A percentile compares a stretch with the other conserved stretches of the same genome.
phyloP scores from a whole-genome alignment of 2,888 invertebrate species.

The Hirtodrosophila confusa region DNA sequence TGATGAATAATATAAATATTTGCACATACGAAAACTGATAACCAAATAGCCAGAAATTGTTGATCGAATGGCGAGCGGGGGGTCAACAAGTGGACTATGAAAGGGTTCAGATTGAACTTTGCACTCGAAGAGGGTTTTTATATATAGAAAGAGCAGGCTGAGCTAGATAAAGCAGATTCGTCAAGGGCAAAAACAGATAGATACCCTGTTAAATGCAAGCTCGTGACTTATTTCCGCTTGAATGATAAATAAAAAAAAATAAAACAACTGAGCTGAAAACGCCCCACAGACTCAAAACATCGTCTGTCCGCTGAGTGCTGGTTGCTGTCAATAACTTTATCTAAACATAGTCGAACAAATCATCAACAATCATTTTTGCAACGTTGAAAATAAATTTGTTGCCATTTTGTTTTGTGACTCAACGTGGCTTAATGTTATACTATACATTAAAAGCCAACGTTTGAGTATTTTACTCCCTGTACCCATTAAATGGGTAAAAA shows the following conservation, averaged over 20 bases:
- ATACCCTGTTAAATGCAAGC: neutral
- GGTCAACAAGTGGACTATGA: constrained; percentile 3
- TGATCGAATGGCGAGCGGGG: neutral
- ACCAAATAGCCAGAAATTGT: constrained; percentile 25
- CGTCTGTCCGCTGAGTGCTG: neutral
- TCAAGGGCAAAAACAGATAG: neutral
- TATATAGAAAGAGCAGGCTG: neutral
- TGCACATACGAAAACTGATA: constrained; percentile 42
- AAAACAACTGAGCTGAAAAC: constrained; percentile 8
- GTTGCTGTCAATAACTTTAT: constrained; percentile 17
- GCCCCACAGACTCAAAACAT: constrained; percentile 11
- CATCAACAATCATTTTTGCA: constrained; percentile 14
- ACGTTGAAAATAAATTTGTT: constrained; percentile 8
- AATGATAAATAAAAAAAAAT: constrained; percentile 10
- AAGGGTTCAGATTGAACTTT: constrained; percentile 9
- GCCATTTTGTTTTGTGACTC: constrained; percentile 36
- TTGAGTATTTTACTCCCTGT: constrained; percentile 1
- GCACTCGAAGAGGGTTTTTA: neutral
- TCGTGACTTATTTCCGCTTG: constrained; percentile 6
- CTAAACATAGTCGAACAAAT: constrained; percentile 3
- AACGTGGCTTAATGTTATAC: constrained; percentile 31
- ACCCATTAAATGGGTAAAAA: too few relatives aligned
- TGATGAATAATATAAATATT: constrained; percentile 51
- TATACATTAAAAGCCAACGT: constrained; percentile 9
- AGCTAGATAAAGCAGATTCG: constrained; percentile 5